Percentiles rank a stretch among this genome's conserved stretches.
These are phyloP conservation scores for Tetraneura akinire DNA, from an alignment of 1,140 invertebrate genomes.

Conservation along the genomic window DNA sequence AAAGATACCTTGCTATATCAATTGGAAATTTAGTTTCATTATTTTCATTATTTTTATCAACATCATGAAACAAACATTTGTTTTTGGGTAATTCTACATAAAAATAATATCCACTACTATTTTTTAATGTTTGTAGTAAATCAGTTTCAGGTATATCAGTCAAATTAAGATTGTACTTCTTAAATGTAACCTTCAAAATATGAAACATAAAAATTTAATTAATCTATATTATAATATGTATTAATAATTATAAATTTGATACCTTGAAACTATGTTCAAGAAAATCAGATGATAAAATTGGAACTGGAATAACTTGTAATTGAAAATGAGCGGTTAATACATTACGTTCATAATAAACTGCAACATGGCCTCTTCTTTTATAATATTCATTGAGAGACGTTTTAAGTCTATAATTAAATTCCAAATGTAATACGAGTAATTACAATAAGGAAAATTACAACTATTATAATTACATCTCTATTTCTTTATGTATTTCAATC, in stretches of 20 bases:
- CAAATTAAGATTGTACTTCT: slow-evolving; percentile 8
- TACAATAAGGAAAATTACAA: neutral
- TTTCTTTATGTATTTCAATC: slow-evolving; percentile 76
- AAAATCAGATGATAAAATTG: slow-evolving; percentile 62
- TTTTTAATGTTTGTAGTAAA: slow-evolving; percentile 3
- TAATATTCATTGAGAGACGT: slow-evolving; percentile 76
- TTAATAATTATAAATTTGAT: slow-evolving; percentile 55
- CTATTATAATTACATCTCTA: slow-evolving; percentile 68
- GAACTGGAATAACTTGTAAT: slow-evolving; percentile 83
- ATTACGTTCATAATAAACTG: slow-evolving; percentile 94
- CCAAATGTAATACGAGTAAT: neutral
- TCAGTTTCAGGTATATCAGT: slow-evolving; percentile 5
- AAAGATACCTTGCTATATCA: slow-evolving; percentile 33
- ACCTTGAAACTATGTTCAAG: slow-evolving; percentile 69
- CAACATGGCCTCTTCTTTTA: slow-evolving; percentile 66
- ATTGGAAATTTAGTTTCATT: slow-evolving; percentile 19
- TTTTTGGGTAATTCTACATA: slow-evolving; percentile 26
- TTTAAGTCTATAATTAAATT: slow-evolving; percentile 67
- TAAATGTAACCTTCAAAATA: slow-evolving; percentile 10
- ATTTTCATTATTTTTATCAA: neutral
- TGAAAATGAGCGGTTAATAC: slow-evolving; percentile 92
- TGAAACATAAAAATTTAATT: neutral
- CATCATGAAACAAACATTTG: slow-evolving; percentile 35
- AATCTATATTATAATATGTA: neutral
- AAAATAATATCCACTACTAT: neutral